Base-by-base conservation (phyloP, 23 tunicate genomes). In the Oikopleura vanhoeffeni region DNA sequence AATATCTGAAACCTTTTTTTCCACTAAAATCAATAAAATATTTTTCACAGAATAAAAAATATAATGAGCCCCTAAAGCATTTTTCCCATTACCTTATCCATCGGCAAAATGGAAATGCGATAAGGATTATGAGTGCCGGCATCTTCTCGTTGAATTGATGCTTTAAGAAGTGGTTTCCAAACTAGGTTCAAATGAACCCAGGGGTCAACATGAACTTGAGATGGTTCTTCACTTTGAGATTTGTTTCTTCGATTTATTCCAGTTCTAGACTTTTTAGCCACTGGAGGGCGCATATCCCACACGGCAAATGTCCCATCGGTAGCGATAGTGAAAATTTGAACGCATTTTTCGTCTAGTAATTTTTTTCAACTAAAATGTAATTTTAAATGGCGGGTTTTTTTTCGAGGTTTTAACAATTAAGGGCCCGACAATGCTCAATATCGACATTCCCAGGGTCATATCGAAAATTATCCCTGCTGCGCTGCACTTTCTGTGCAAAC, bases 201-300 rank as follows among this genome's bases (percentile, higher is more conserved):
- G 18, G 60, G 60, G 18, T 41, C 83, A 27, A 76, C 28, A n/a
- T n/a, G n/a, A n/a, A n/a, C n/a, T 30, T 33, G 13, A 76, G 13
- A 8, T 8, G 39, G 39, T 8, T 34, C 39, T 36, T 34, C 83
- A 4, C 27, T 13, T 4, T 27, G 13, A 39, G 34, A 32, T 27
- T 0, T 83, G 0, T 40, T 36, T 83, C 40, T 0, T 18, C 67
- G 27, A 83, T 83, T 40, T 38, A 76, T 27, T 39, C 57, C 84
- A 36, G 58, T 76, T 40, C 27, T 28, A 34, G 79, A 71, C 30
- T 71, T 71, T 71, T 71, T 71, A 30, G 33, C 79, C 79, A 30
- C 34, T 0, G 92, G 90, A 18, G 96, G 90, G 39, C 96, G 76
- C 39, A 76, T 86, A 49, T 95, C 99, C 99, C 99, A 95, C 41